Base-by-base conservation (phyloP, 2,888 invertebrate genomes). In the Cantharis rufa region DNA sequence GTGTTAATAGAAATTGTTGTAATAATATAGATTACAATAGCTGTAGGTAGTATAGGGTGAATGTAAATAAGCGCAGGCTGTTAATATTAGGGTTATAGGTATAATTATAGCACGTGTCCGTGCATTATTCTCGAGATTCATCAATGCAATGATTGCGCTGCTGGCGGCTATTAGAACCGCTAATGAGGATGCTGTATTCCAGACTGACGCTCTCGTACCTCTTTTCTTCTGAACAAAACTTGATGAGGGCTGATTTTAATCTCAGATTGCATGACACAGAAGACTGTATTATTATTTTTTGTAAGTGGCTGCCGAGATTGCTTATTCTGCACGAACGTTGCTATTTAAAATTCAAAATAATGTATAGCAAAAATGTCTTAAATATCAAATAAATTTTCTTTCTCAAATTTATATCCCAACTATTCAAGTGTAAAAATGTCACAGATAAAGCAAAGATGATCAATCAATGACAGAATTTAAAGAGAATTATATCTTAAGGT, bases 161-260 rank as follows among this genome's bases (percentile, higher is more conserved):
- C 80, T 78, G 80, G 81, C 81, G 79, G 79, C 80, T 82, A 83
- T 82, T 83, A 82, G 82, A 80, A 79, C 79, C 80, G 79, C 83
- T 84, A 84, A 85, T 84, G 84, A 84, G 83, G 82, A 79, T 79
- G 82, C 81, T 82, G 83, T 84, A 84, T 85, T 84, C 85, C 79
- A 80, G 80, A 73, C 81, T 69, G 75, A 66, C 61, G 63, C 79
- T 79, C 78, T 73, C 70, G 69, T 70, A 76, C 77, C 72, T 78
- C 78, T 71, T 70, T 75, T 74, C 62, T 69, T 74, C 72, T 74
- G 73, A 79, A 74, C 74, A 71, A 69, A 72, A 77, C 74, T 75
- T 74, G 72, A 75, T 68, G 76, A 76, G 78, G 69, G 72, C 71
- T 76, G 76, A 78, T 78, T 76, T 69, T 78, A 78, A 78, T 78